Conservation (phyloP, 1,140 invertebrate species). For the Adelges cooleyi region DNA sequence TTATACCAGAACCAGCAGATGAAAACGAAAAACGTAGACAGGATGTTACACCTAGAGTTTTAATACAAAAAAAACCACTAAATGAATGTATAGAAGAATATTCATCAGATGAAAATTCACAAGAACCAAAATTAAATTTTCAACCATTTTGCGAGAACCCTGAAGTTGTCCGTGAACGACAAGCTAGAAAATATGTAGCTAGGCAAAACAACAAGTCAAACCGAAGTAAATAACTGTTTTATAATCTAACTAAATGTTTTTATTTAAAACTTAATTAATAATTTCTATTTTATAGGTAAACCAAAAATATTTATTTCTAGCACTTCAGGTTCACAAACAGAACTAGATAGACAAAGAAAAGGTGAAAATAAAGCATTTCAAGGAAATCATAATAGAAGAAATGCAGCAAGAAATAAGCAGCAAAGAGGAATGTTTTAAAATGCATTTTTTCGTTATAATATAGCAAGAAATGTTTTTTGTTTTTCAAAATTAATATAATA, state of each 20-base stretch:
- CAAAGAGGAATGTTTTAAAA: conserved; percentile 25
- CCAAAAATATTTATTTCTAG: not conserved
- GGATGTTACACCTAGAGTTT: conserved; percentile 12
- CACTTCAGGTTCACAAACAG: not conserved
- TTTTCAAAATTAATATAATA: too few relatives aligned
- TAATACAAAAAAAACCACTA: not conserved
- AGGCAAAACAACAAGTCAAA: not conserved
- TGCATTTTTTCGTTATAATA: too few relatives aligned
- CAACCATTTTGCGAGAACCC: conserved; percentile 26
- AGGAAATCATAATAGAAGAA: conserved; percentile 20
- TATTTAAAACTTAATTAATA: too few relatives aligned
- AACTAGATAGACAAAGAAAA: not conserved
- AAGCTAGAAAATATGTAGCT: conserved; percentile 14
- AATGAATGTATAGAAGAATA: not conserved
- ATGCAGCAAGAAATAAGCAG: conserved; percentile 17
- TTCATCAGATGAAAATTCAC: not conserved
- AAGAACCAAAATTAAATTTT: not conserved
- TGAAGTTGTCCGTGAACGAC: conserved; percentile 7
- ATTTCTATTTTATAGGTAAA: not conserved
- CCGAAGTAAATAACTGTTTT: not conserved
- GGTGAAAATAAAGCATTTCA: conserved; percentile 21
- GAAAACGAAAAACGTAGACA: conserved; percentile 20
- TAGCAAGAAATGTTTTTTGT: too few relatives aligned
- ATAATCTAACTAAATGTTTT: too few relatives aligned
- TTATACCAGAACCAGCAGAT: conserved; percentile 17